Conservation (phyloP, 53 echinoderm and acorn worm species). For the Paracentrotus lividus region DNA sequence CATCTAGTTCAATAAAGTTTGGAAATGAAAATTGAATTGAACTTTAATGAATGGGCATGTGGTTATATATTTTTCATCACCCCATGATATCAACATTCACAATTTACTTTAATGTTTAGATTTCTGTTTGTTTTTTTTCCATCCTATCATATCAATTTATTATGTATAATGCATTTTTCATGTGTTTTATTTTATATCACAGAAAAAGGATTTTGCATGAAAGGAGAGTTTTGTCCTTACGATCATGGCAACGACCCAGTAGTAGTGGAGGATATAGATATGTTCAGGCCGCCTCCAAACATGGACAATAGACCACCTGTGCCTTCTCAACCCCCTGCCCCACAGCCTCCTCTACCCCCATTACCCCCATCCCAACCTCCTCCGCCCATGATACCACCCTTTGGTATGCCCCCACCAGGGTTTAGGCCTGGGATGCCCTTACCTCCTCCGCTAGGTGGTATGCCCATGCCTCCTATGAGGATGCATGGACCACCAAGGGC, state of each 20-base stretch:
- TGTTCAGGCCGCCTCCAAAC: constrained; percentile 54
- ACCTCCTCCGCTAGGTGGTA: constrained; percentile 61
- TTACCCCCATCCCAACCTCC: constrained; percentile 65
- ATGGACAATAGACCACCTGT: constrained; percentile 69
- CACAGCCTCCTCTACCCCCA: constrained; percentile 81
- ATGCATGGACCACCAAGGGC: constrained; percentile 74
- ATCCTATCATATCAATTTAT: neutral
- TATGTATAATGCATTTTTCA: neutral
- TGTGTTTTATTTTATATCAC: neutral
- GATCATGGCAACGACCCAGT: constrained; percentile 98
- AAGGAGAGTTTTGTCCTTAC: constrained; percentile 93
- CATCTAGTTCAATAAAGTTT: too few relatives aligned
- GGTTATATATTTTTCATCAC: neutral
- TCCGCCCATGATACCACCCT: constrained; percentile 64
- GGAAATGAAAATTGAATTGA: too few relatives aligned
- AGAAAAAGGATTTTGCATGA: constrained; percentile 99
- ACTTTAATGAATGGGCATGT: neutral
- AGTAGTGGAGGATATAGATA: constrained; percentile 90
- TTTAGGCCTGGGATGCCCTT: constrained; percentile 57
- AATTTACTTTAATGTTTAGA: neutral
- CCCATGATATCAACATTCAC: neutral
- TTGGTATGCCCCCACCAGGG: constrained; percentile 61
- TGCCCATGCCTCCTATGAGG: constrained; percentile 19
- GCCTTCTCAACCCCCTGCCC: constrained; percentile 78
- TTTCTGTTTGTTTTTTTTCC: neutral